Percentiles rank a stretch among this genome's conserved stretches.
Evolutionary conservation across 2,888 invertebrate genomes (phyloP).

Genomic region (Anaspis maculata): DNA sequence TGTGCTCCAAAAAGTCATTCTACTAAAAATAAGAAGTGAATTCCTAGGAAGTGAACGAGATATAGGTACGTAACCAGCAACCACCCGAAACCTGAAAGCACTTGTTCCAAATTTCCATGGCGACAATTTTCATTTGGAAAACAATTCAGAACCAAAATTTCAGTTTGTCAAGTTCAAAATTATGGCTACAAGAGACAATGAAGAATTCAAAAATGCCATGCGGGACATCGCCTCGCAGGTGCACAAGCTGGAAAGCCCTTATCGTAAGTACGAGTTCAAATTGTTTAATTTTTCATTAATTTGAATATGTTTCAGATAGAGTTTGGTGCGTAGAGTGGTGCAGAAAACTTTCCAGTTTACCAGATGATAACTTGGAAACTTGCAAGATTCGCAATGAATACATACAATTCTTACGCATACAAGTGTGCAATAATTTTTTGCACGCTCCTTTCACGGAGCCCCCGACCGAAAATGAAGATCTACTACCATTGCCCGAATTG

Average conservation of each 20-base stretch:
- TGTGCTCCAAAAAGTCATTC: too few species aligned
- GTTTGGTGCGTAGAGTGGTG: conserved; percentile 49
- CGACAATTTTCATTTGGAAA: too few species aligned
- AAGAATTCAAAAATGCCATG: conserved; percentile 38
- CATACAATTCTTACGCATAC: conserved; percentile 45
- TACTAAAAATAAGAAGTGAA: too few species aligned
- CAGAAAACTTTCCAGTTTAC: conserved; percentile 41
- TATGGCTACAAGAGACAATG: conserved; percentile 38
- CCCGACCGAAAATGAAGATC: conserved; percentile 30
- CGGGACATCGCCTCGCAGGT: conserved; percentile 37
- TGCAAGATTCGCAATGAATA: conserved; percentile 46
- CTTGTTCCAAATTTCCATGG: too few species aligned
- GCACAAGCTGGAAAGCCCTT: conserved; percentile 34
- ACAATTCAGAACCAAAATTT: neutral
- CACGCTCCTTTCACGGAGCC: conserved; percentile 45
- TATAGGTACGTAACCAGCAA: too few species aligned
- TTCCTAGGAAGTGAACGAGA: too few species aligned
- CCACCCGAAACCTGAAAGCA: too few species aligned
- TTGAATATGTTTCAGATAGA: conserved; percentile 45
- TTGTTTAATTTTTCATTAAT: conserved; percentile 1
- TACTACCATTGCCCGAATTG: conserved; percentile 43
- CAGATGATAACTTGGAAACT: conserved; percentile 41
- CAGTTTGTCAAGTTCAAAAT: conserved; percentile 7
- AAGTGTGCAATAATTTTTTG: conserved; percentile 42
- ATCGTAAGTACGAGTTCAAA: conserved; percentile 27